Conservation (phyloP, 2,113 vertebrate species). For the Heterochromis multidens region DNA sequence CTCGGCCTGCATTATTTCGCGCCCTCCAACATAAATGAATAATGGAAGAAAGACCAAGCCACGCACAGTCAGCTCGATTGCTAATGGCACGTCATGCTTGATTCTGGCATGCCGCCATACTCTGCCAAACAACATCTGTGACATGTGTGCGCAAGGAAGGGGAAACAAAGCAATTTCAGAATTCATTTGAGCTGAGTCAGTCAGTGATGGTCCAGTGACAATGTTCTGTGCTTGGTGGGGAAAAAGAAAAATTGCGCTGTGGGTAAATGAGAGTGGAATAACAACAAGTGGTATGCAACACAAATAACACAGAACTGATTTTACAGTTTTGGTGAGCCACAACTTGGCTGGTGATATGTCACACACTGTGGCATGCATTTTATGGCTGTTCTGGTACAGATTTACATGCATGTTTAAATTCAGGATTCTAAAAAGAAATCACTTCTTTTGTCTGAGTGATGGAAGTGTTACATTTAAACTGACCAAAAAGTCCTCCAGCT, state of each 20-base stretch:
- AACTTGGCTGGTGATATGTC: background rate
- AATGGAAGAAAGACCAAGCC: constrained; percentile 30
- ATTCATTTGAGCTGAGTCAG: constrained; percentile 68
- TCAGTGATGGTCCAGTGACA: constrained; percentile 61
- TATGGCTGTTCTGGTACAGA: background rate
- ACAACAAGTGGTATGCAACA: constrained; percentile 38
- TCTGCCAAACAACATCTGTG: constrained; percentile 64
- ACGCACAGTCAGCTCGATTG: constrained; percentile 54
- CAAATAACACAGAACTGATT: constrained; percentile 30
- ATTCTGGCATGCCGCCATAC: constrained; percentile 45
- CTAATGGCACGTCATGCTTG: constrained; percentile 62
- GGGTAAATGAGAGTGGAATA: constrained; percentile 51
- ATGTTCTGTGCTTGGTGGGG: constrained; percentile 33
- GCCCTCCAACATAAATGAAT: constrained; percentile 26
- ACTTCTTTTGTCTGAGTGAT: background rate
- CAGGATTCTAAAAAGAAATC: no score
- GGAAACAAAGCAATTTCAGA: constrained; percentile 68
- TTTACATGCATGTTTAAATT: no score
- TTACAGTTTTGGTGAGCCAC: background rate
- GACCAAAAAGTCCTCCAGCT: background rate
- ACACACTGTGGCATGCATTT: background rate
- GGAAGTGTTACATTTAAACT: background rate
- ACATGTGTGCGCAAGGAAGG: constrained; percentile 54
- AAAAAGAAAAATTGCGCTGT: background rate
- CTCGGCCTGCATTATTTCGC: background rate